Conservation (phyloP, 2,113 vertebrate genomes). For the Geothlypis trichas region DNA sequence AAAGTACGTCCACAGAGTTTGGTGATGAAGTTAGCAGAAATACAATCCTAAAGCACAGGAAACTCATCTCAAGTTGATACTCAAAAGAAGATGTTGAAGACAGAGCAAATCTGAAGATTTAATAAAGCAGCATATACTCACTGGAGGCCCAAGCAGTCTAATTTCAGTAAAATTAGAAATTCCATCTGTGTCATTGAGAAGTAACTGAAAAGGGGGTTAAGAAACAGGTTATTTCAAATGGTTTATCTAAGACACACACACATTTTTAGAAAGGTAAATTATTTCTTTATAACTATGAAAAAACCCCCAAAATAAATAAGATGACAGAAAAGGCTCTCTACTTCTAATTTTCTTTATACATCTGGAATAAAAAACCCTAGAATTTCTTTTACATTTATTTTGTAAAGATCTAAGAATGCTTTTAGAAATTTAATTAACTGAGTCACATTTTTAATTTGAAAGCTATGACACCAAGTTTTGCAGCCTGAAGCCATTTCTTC, state of each 20-base stretch:
- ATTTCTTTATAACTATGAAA: background rate
- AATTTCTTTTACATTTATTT: background rate
- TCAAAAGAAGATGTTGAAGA: background rate
- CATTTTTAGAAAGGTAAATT: background rate
- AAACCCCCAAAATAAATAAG: background rate
- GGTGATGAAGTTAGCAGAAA: background rate
- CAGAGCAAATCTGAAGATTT: background rate
- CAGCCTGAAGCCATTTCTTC: background rate
- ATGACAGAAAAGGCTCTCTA: background rate
- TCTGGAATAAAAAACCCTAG: background rate
- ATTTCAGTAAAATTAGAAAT: constrained; percentile 81
- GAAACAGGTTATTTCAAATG: background rate
- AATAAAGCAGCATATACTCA: constrained; percentile 67
- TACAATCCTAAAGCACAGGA: background rate
- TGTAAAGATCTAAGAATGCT: background rate
- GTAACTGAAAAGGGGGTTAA: constrained; percentile 71
- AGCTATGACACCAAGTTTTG: background rate
- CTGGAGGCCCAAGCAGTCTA: constrained; percentile 76
- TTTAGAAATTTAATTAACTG: background rate
- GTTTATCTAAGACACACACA: background rate
- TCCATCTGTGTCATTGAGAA: constrained; percentile 84
- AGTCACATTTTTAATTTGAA: background rate
- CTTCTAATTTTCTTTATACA: background rate
- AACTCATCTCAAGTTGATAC: background rate
- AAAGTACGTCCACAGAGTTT: background rate